Evolutionary conservation across 1,140 invertebrate genomes (phyloP).

Genomic region (Atta cephalotes): DNA sequence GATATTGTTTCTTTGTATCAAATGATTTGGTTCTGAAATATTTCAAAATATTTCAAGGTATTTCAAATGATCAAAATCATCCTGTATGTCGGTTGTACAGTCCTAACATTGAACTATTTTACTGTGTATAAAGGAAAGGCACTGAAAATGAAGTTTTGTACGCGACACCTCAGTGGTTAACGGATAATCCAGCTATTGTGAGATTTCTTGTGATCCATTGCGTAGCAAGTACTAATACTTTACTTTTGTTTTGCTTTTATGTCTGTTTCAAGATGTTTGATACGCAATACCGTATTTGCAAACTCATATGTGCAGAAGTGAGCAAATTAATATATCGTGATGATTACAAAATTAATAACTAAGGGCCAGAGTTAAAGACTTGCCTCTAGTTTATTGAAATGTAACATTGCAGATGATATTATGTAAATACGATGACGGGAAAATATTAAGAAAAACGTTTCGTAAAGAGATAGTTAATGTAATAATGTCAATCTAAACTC

Average conservation of each 20-base stretch:
- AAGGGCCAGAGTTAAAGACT: background rate
- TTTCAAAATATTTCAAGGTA: background rate
- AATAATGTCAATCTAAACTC: slow-evolving; percentile 71
- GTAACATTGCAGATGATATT: slow-evolving; percentile 14
- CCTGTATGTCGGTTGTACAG: slow-evolving; percentile 68
- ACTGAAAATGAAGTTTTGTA: slow-evolving; percentile 60
- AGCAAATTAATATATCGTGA: background rate
- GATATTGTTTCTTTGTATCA: background rate
- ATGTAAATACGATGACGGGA: background rate
- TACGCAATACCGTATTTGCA: slow-evolving; percentile 1
- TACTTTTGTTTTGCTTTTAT: slow-evolving; percentile 38
- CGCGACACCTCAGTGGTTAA: slow-evolving; percentile 37
- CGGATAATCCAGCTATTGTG: slow-evolving; percentile 42
- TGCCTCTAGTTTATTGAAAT: slow-evolving; percentile 33
- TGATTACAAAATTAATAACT: slow-evolving; percentile 34
- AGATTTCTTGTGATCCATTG: slow-evolving; percentile 54
- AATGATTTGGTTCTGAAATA: slow-evolving; percentile 11
- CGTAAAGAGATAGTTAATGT: slow-evolving; percentile 55
- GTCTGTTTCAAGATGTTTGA: slow-evolving; percentile 26
- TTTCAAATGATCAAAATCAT: slow-evolving; percentile 11
- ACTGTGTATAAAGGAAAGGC: slow-evolving; percentile 41
- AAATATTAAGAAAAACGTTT: slow-evolving; percentile 35
- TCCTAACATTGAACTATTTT: slow-evolving; percentile 67
- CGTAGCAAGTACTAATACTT: slow-evolving; percentile 46
- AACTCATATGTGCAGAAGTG: background rate